Base-by-base conservation (phyloP, 2,888 invertebrate genomes). In the Drosophila paucipuncta region DNA sequence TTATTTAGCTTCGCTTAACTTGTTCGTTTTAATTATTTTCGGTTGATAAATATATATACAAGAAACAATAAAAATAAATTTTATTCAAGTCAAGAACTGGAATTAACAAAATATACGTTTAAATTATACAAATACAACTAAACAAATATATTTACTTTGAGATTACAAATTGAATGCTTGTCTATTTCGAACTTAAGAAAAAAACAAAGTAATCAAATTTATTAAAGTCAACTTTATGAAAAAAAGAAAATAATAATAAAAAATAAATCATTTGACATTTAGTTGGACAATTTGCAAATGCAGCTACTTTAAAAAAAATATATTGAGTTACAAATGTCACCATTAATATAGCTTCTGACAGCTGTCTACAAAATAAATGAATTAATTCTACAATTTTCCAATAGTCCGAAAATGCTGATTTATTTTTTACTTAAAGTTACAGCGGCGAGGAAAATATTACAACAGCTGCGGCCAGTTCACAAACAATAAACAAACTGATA, bases 401-500 rank as follows among this genome's bases (percentile, higher is more conserved):
- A 11, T 30, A 30, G n/a, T 31, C 30, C 13, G 16, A 30, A 10
- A 54, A 58, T 43, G 22, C 47, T 37, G 66, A 58, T 72, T 61
- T 41, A 41, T 54, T 50, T 49, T 22, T 55, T 35, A 18, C 16
- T 16, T n/a, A 22, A 18, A 53, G 30, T 18, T 28, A 41, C 13
- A 25, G 22, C 2, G 22, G 2, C 4, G 9, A 31, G 30, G 28
- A 33, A 22, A 25, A 25, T 13, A 7, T 35, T 60, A 11, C 33
- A 47, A 50, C 63, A 55, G 28, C 7, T 37, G 50, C 10, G 22
- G 5, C 13, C 10, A 11, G 49, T 31, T 50, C 52, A 65, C 31
- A 61, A 65, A 65, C 35, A 72, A 41, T 64, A 64, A 78, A 68
- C 47, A 68, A 62, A 58, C 80, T 80, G 78, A 78, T 78, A 78